A percentile compares a stretch with the other conserved stretches of the same genome.
Evolutionary conservation across 2,888 invertebrate genomes (phyloP).

Genomic region (Odontothrips loti): DNA sequence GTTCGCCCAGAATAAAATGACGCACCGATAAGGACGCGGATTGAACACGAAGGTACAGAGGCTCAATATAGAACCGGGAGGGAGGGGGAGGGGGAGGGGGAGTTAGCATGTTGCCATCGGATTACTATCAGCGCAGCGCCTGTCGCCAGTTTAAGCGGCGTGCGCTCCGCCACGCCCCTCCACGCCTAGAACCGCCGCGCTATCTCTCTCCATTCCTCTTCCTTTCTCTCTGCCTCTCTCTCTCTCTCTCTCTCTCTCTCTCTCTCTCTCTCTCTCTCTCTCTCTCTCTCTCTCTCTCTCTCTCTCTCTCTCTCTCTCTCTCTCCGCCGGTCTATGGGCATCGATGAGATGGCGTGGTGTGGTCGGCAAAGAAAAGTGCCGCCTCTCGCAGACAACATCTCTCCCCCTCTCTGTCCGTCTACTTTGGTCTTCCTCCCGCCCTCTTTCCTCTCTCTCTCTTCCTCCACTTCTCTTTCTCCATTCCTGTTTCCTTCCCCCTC

Average conservation of each 20-base stretch:
- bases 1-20: too few species aligned
- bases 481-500: neutral
- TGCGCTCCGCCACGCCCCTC: neutral
- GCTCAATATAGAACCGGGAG: neutral
- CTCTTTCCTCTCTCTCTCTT: constrained; percentile 17
- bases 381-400: neutral
- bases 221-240: neutral
- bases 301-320: neutral
- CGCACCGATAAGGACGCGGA: too few species aligned
- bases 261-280: constrained; percentile 10
- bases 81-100: neutral
- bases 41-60: too few species aligned
- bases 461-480: constrained; percentile 4
- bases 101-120: constrained; percentile 6
- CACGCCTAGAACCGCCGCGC: neutral
- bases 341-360: too few species aligned
- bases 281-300: neutral
- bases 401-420: neutral
- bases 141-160: neutral
- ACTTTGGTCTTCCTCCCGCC: neutral
- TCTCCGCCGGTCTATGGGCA: neutral
- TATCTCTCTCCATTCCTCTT: neutral
- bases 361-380: too few species aligned
- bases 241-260: neutral
- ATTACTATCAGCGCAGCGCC: neutral